These are phyloP conservation scores for Cosmia trapezina DNA, from an alignment of 2,888 invertebrate species.

Conservation along the genomic window DNA sequence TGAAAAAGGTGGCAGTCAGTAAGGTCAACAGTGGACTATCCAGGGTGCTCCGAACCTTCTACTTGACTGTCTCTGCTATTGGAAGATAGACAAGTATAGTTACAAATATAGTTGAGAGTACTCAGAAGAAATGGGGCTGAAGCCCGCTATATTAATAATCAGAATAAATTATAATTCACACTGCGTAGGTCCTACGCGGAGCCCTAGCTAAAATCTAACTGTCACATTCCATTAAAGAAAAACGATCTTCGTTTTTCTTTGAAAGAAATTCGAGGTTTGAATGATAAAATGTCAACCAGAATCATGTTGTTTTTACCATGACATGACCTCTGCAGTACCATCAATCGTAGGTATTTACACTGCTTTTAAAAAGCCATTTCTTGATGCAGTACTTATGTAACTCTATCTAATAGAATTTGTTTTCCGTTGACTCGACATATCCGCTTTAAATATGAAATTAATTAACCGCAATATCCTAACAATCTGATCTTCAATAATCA, in stretches of 20 bases:
- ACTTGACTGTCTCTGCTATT: not conserved
- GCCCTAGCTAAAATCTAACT: too few relatives aligned
- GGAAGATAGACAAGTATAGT: not conserved
- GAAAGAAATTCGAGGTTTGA: too few relatives aligned
- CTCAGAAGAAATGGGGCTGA: too few relatives aligned
- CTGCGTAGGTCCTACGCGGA: too few relatives aligned
- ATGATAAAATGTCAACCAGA: too few relatives aligned
- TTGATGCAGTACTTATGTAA: not conserved
- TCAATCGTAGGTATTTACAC: too few relatives aligned
- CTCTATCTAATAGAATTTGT: not conserved
- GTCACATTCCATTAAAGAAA: too few relatives aligned
- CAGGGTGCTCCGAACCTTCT: not conserved
- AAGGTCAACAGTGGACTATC: not conserved
- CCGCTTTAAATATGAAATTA: not conserved
- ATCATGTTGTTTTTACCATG: too few relatives aligned
- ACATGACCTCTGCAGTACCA: too few relatives aligned
- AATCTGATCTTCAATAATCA: not conserved
- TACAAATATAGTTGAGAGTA: not conserved
- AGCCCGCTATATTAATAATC: too few relatives aligned
- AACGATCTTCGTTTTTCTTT: too few relatives aligned
- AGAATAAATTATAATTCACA: too few relatives aligned
- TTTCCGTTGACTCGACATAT: not conserved
- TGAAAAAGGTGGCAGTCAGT: not conserved
- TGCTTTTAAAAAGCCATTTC: not conserved
- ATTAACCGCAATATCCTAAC: conserved; percentile 2